phyloP scores from a whole-genome alignment of 2,888 invertebrate genomes.

The Platerodrilus igneus region DNA sequence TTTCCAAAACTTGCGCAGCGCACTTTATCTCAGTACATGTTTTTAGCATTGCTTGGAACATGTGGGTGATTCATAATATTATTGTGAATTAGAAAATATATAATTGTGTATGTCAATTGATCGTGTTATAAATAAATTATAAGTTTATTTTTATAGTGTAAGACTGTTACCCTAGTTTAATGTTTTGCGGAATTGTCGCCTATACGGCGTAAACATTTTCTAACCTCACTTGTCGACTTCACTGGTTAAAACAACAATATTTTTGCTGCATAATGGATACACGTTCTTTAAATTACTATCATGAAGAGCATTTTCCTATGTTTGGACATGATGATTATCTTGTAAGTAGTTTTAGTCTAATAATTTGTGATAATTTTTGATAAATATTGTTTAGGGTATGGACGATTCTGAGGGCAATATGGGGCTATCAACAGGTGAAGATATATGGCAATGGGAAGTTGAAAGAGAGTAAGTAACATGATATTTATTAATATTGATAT shows the following conservation, averaged over 20 bases:
- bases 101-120: neutral
- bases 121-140: neutral
- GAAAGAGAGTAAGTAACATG: slow-evolving; percentile 44
- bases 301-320: slow-evolving; percentile 50
- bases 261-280: slow-evolving; percentile 46
- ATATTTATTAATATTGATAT: slow-evolving; percentile 7
- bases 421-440: slow-evolving; percentile 16
- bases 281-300: slow-evolving; percentile 49
- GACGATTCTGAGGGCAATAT: neutral
- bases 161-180: neutral
- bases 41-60: slow-evolving; percentile 14
- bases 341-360: slow-evolving; percentile 27
- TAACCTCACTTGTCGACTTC: slow-evolving; percentile 1
- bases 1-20: too few species aligned
- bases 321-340: slow-evolving; percentile 29
- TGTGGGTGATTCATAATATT: slow-evolving; percentile 14
- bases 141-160: neutral
- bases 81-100: slow-evolving; percentile 7
- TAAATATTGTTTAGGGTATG: slow-evolving; percentile 1
- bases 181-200: neutral
- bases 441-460: slow-evolving; percentile 33
- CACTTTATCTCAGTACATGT: too few species aligned
- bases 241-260: neutral
- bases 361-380: too few species aligned
- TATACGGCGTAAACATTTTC: slow-evolving; percentile 9